Evolutionary conservation across 2,888 invertebrate species (phyloP).

Genomic region (Pachymerium ferrugineum): DNA sequence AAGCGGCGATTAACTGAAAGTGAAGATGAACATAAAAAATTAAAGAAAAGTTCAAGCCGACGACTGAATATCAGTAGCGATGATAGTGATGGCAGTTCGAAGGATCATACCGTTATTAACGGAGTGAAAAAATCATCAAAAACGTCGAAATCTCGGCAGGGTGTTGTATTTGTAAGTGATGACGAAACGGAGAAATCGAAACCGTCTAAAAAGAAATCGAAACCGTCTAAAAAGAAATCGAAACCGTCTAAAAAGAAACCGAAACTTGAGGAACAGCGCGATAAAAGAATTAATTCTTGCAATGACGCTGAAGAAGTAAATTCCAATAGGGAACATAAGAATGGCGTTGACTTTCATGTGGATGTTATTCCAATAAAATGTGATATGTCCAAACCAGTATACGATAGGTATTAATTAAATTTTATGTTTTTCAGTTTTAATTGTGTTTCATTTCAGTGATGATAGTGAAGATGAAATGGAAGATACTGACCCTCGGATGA

Average conservation of each 20-base stretch:
- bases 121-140: not conserved
- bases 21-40: not conserved
- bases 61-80: not conserved
- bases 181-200: not conserved
- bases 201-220: not conserved
- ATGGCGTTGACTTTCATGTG: not conserved
- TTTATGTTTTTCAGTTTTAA: not conserved
- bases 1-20: not conserved
- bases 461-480: conserved; percentile 35
- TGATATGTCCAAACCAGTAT: not conserved
- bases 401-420: not conserved
- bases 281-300: too few species aligned
- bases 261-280: not conserved
- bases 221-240: not conserved
- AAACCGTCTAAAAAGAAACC: not conserved
- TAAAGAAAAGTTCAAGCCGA: not conserved
- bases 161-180: not conserved
- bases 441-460: conserved; percentile 32
- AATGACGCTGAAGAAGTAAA: not conserved
- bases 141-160: not conserved
- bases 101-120: not conserved
- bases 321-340: not conserved
- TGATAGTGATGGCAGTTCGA: not conserved
- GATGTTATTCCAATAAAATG: too few species aligned
- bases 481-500: conserved; percentile 27